These are phyloP conservation scores for Andrena dorsata DNA, from an alignment of 2,888 invertebrate species.

Conservation along the genomic window DNA sequence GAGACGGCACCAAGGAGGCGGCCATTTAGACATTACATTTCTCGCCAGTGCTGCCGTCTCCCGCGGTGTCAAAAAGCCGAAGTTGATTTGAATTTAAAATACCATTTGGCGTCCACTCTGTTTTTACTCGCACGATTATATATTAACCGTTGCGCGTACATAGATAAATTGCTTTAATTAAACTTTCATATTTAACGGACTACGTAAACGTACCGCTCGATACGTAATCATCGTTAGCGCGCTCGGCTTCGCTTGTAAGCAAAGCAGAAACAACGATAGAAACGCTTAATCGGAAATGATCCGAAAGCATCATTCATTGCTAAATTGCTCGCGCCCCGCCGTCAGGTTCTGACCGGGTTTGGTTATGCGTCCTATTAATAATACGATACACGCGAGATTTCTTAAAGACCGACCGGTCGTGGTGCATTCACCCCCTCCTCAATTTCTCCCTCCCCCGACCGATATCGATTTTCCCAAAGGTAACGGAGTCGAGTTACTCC, in stretches of 20 bases:
- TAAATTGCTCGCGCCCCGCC: background rate
- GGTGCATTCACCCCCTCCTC: constrained; percentile 50
- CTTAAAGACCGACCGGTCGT: constrained; percentile 40
- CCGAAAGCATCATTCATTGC: background rate
- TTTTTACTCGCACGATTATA: background rate
- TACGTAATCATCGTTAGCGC: background rate
- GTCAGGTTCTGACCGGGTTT: background rate
- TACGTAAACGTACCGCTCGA: background rate
- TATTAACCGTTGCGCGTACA: background rate
- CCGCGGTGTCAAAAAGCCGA: background rate
- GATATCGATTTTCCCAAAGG: constrained; percentile 66
- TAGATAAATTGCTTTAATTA: background rate
- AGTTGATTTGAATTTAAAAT: constrained; percentile 12
- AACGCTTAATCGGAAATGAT: background rate
- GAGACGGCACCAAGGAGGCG: background rate
- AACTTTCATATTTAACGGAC: background rate
- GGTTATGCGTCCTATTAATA: background rate
- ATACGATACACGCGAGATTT: constrained; percentile 6
- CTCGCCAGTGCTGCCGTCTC: too few relatives aligned
- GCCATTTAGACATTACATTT: background rate
- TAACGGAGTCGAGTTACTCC: constrained; percentile 60
- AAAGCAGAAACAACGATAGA: background rate
- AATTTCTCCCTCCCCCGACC: background rate
- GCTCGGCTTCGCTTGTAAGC: background rate
- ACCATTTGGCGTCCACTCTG: background rate